Evolutionary conservation across 2,113 vertebrate genomes (phyloP).

Genomic region (Tichodroma muraria): DNA sequence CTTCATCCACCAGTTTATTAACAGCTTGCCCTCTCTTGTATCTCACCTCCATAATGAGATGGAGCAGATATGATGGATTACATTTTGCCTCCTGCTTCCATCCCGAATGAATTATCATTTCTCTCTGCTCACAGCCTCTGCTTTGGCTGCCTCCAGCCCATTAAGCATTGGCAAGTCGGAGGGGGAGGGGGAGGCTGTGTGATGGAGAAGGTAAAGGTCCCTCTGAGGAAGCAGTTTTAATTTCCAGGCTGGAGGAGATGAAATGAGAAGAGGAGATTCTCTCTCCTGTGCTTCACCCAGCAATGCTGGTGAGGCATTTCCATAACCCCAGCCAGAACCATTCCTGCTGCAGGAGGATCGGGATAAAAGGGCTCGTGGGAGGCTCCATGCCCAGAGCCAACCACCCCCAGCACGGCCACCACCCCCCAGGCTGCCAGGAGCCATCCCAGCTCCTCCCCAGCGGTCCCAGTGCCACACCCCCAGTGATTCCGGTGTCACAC

Average conservation of each 20-base stretch:
- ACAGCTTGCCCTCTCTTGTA: constrained; percentile 66
- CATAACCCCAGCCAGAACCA: too few species aligned
- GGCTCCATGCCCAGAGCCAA: too few species aligned
- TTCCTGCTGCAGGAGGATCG: too few species aligned
- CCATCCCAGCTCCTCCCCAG: background rate
- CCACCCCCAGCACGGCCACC: too few species aligned
- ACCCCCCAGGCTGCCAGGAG: background rate
- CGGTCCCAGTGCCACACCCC: too few species aligned
- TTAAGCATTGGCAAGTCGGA: background rate
- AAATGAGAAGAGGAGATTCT: background rate
- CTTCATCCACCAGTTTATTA: constrained; percentile 65
- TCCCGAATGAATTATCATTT: constrained; percentile 68
- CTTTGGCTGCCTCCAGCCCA: constrained; percentile 47
- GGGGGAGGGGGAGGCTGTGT: background rate
- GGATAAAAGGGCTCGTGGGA: too few species aligned
- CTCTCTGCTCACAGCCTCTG: constrained; percentile 9
- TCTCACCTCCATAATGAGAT: constrained; percentile 74
- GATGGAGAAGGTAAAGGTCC: constrained; percentile 49
- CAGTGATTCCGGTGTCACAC: background rate
- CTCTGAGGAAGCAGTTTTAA: constrained; percentile 49
- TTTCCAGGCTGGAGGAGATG: constrained; percentile 41
- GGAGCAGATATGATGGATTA: constrained; percentile 66
- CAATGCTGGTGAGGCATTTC: too few species aligned
- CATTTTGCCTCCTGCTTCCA: constrained; percentile 56
- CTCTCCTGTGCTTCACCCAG: too few species aligned